A percentile compares a stretch with the other conserved stretches of the same genome.
Conservation (phyloP, 2,113 vertebrate genomes). For the Regulus satrapa region DNA sequence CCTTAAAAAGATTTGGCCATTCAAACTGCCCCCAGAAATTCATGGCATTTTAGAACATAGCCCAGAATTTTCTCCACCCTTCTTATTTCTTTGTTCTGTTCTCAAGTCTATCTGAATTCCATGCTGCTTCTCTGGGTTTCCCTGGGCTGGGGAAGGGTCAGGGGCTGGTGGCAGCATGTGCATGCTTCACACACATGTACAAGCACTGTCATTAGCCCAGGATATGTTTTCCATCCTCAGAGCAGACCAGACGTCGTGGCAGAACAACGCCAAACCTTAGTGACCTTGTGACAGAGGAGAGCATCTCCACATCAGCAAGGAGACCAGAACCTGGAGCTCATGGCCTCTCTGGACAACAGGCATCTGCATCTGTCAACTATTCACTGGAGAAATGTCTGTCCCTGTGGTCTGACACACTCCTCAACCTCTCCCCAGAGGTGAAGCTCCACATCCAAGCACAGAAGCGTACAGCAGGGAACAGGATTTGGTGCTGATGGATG, state of each 20-base stretch:
- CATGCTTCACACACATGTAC: fast-evolving
- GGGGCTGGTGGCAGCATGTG: fast-evolving
- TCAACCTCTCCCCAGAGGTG: neutral
- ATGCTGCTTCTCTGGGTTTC: neutral
- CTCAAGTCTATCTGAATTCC: neutral
- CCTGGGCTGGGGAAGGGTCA: neutral
- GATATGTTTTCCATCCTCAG: fast-evolving
- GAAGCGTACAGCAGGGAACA: neutral
- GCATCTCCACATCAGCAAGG: neutral
- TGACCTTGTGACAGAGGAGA: neutral
- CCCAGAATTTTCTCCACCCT: neutral
- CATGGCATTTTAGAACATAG: neutral
- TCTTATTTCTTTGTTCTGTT: neutral
- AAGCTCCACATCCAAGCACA: neutral
- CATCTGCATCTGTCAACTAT: neutral
- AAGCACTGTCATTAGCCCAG: neutral
- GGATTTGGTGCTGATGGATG: neutral
- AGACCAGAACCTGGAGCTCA: neutral
- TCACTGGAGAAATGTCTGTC: fast-evolving
- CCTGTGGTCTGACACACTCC: fast-evolving
- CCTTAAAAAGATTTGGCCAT: neutral
- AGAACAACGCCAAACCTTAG: neutral
- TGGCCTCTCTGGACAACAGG: fast-evolving
- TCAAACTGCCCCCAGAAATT: neutral
- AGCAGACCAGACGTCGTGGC: neutral